Conservation (phyloP, 2,888 invertebrate genomes). For the Digitonthophagus gazella region DNA sequence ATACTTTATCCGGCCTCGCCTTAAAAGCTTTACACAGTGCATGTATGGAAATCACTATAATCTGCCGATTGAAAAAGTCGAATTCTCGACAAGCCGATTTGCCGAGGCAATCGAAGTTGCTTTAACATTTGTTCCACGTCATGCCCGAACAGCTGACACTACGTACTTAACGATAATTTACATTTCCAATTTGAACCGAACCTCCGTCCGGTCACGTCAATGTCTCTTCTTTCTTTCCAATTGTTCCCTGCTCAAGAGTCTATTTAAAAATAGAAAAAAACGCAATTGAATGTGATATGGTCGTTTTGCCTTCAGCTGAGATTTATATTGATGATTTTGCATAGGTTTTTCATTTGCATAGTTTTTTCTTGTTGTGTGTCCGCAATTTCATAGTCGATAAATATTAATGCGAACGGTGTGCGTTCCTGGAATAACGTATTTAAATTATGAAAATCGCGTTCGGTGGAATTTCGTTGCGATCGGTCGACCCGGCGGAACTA, state of each 20-base stretch:
- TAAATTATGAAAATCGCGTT: neutral
- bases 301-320: neutral
- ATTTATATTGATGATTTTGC: too few relatives aligned
- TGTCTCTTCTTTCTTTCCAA: neutral
- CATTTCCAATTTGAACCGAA: neutral
- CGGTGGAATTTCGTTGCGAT: neutral
- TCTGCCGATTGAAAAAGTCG: neutral
- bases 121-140: neutral
- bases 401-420: neutral
- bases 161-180: neutral
- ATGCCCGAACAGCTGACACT: neutral
- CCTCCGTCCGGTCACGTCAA: neutral
- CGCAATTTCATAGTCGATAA: neutral
- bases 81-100: neutral
- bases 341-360: neutral
- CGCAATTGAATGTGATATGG: too few relatives aligned
- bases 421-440: neutral
- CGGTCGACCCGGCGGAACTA: neutral
- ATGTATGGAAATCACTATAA: neutral
- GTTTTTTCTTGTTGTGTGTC: neutral
- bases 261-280: neutral
- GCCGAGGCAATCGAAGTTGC: neutral
- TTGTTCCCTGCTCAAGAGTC: neutral
- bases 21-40: neutral
- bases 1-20: neutral